Base-by-base conservation (phyloP, 2,113 vertebrate species). In the Phaethon lepturus region DNA sequence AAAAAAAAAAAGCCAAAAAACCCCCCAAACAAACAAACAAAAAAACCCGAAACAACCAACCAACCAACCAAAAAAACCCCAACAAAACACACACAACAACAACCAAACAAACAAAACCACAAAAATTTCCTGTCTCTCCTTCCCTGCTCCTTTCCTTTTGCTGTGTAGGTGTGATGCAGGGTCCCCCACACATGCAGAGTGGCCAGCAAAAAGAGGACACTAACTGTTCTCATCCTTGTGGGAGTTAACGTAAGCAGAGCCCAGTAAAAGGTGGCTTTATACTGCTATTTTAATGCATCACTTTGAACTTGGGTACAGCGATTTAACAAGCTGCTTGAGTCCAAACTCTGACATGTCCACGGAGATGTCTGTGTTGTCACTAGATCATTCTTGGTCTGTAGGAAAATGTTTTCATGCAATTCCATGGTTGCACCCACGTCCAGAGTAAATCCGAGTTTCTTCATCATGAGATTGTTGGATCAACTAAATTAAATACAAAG, bases 91-190 rank as follows among this genome's bases (percentile, higher is more conserved):
- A 5, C 42, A 10, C 15, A 40, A 19, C 53, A 62, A 52, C 50
- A 29, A 35, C 6, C 22, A 73, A 23, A 4, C 9, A 11, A 29
- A 6, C 33, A 49, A 49, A 64, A 11, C 22, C 23, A 38, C 25
- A 5, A 9, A 10, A 18, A 29, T 42, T 44, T 44, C 17, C 53
- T 1, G 1, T 38, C 22, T 72, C 16, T 45, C 15, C 59, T 50
- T 6, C 28, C 66, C 71, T 59, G 38, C 49, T 76, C 17, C 52
- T 52, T n/a, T 23, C 26, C 24, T 13, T 73, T 31, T 28, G 13
- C 33, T 0, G 4, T 29, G 13, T 15, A 4, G 59, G 49, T 55
- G 29, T 49, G 55, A 2, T 33, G 55, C 29, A 8, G 62, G 14
- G 45, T 33, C 20, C 13, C 16, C 56, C 11, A 3, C 15, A 29